Conservation (phyloP, 2,113 vertebrate genomes). For the Phrynosoma blainvillii region DNA sequence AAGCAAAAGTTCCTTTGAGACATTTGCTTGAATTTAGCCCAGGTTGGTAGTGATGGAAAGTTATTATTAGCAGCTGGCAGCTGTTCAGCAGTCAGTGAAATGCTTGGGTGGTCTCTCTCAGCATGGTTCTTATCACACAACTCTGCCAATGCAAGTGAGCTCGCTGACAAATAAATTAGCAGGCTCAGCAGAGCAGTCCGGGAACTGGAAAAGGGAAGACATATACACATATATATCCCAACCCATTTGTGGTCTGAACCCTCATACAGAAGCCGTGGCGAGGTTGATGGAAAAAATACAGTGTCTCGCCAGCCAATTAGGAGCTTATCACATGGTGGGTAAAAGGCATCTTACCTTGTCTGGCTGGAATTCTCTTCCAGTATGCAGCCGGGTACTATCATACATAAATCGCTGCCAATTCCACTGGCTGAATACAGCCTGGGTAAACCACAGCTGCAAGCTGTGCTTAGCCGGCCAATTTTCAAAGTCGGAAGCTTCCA, state of each 20-base stretch:
- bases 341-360: too few species aligned
- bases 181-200: neutral
- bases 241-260: neutral
- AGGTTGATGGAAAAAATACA: neutral
- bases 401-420: too few species aligned
- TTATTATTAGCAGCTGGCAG: conserved; percentile 17
- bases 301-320: neutral
- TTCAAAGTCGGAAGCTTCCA: too few species aligned
- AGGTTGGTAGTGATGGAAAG: conserved; percentile 17
- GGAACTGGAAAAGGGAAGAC: neutral
- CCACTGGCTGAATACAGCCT: too few species aligned
- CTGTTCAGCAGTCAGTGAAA: conserved; percentile 17
- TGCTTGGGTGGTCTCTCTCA: conserved; percentile 33
- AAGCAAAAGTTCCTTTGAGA: conserved; percentile 2
- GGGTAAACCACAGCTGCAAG: too few species aligned
- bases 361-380: too few species aligned
- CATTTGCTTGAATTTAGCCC: conserved; percentile 5
- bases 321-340: neutral
- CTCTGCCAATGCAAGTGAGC: conserved; percentile 2
- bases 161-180: conserved; percentile 27
- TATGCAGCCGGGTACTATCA: too few species aligned
- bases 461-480: too few species aligned
- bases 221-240: neutral
- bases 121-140: conserved; percentile 17
- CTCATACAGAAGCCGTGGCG: neutral